Evolutionary conservation across 1,140 invertebrate species (phyloP), one percentile per base, ranked within the genome.

Genomic region (Pachypsylla venusta): DNA sequence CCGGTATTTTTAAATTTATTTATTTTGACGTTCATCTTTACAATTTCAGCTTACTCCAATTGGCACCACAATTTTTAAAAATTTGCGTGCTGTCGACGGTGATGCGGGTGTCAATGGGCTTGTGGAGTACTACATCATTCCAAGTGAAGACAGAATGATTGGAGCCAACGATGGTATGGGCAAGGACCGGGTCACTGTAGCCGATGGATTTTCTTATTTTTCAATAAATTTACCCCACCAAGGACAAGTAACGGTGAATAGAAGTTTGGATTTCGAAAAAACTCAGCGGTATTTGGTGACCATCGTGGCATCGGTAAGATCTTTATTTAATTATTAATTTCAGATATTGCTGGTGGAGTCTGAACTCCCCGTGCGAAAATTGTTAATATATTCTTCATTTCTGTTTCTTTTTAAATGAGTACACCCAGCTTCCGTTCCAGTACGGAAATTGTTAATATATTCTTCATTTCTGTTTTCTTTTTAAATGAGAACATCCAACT

Each of bases 271-370:
- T 74, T 94, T 85, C 70, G 90, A 94, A 70, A 84, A 81, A 67
- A 87, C 83, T n/a, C 83, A 90, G 69, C 79, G 85, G 64, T 93
- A 90, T 73, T 83, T 89, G 68, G 80, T 94, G 68, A 92, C 87
- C 60, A 83, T 93, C 68, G 79, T 91, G 61, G 90, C 89, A 61
- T 85, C 85, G 72, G 89, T 93, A 74, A 85, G 85, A 85, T 61
- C 66, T 16, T 39, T 25, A 39, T 30, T 5, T 12, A n/a, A n/a
- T n/a, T n/a, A n/a, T n/a, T n/a, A n/a, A n/a, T n/a, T n/a, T n/a
- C n/a, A n/a, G n/a, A n/a, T n/a, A n/a, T n/a, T n/a, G n/a, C n/a
- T n/a, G n/a, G n/a, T n/a, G n/a, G n/a, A n/a, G n/a, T n/a, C n/a
- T n/a, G n/a, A n/a, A n/a, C n/a, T n/a, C n/a, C n/a, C n/a, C n/a